Evolutionary conservation across 2,113 vertebrate species (phyloP), one percentile per base, ranked within the genome.

Genomic region (Corythaixoides concolor): DNA sequence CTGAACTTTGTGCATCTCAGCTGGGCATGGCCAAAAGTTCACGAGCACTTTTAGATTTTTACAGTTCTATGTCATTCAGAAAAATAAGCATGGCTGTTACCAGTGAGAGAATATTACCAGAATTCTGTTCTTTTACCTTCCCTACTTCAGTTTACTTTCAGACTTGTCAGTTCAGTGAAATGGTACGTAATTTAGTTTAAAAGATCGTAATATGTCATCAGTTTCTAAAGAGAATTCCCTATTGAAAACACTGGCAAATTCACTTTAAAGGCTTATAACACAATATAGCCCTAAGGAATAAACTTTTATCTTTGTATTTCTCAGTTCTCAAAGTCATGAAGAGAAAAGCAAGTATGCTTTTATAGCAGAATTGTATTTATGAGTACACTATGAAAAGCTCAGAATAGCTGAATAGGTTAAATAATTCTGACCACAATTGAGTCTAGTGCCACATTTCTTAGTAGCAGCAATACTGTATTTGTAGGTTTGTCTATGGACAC

Each of bases 151-250:
- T 88, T 95, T 84, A 82, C 53, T 93, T 88, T 86, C 76, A 90
- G 50, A 74, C 83, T 64, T 93, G 94, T 95, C 93, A 93, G 26
- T 95, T 91, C 81, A 56, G 5, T 92, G 66, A 90, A 95, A 96
- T 74, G 47, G 68, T 94, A 77, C 4, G 7, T 83, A 84, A 95
- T 95, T 92, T 85, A 95, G 69, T 91, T 96, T 74, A 93, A 92
- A 89, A 86, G 88, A 79, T 82, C 12, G 32, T 80, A 86, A 78
- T 76, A 55, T 92, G 87, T 96, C 93, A 95, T 87, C 77, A 50
- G 62, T 88, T 97, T 91, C 77, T 88, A 88, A 91, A 91, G 88
- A 95, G 75, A 97, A 95, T 91, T 97, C 94, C 88, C 95, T 26
- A 30, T 80, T 90, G 92, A 82, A 95, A 91, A 91, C 96, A 88